Evolutionary conservation across 2,888 invertebrate genomes (phyloP).

Genomic region (Torymus aiolomorphi): DNA sequence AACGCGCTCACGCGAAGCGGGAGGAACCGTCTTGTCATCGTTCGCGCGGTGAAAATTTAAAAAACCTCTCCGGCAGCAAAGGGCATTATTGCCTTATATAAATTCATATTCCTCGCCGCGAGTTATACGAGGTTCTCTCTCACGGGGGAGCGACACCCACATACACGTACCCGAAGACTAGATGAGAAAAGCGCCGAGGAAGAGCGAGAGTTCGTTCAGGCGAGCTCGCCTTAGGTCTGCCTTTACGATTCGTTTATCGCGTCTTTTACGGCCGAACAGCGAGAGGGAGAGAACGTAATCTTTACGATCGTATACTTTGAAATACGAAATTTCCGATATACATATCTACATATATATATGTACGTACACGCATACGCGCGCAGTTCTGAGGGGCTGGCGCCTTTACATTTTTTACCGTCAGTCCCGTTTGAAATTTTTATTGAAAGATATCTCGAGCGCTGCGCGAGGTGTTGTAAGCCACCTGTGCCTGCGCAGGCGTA

Average conservation of each 20-base stretch:
- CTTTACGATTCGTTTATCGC: constrained; percentile 67
- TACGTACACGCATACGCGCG: too few relatives aligned
- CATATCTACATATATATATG: too few relatives aligned
- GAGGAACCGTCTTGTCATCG: too few relatives aligned
- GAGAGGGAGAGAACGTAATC: constrained; percentile 57
- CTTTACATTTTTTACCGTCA: constrained; percentile 45
- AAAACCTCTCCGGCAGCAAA: constrained; percentile 26
- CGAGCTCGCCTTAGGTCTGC: constrained; percentile 19
- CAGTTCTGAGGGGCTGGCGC: neutral
- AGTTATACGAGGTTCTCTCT: constrained; percentile 57
- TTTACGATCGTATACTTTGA: constrained; percentile 62
- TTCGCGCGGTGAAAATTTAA: constrained; percentile 41
- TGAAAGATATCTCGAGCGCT: constrained; percentile 17
- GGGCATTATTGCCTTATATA: constrained; percentile 64
- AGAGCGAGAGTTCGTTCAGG: constrained; percentile 29
- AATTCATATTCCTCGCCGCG: constrained; percentile 62
- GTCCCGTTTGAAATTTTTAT: constrained; percentile 42
- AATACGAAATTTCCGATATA: constrained; percentile 56
- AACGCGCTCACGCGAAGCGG: neutral
- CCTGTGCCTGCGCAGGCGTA: neutral
- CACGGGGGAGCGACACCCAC: constrained; percentile 50
- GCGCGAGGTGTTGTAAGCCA: neutral
- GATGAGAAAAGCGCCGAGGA: constrained; percentile 36
- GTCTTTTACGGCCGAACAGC: constrained; percentile 60
- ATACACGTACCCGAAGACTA: neutral